Conservation (phyloP, 92 coral and sea anemone species). For the Diadumene lineata region DNA sequence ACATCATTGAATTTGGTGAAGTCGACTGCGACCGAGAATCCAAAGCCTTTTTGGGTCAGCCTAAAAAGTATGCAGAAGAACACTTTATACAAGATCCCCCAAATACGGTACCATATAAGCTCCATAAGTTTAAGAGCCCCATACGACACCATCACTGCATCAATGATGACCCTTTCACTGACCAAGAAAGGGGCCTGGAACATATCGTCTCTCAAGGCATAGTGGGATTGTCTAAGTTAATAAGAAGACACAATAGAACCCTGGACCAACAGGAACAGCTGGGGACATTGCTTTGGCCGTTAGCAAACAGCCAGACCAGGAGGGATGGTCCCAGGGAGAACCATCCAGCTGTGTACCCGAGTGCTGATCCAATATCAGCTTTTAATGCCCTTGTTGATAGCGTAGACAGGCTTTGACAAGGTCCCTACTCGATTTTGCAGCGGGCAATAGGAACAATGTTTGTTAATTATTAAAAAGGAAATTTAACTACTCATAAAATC, state of each 20-base stretch:
- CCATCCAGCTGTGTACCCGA: not conserved
- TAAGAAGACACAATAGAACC: not conserved
- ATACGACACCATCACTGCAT: conserved; percentile 3
- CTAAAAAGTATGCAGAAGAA: not conserved
- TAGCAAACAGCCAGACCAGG: not conserved
- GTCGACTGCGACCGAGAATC: not conserved
- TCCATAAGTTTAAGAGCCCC: not conserved
- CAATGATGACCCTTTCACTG: not conserved
- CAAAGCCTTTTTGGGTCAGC: not conserved
- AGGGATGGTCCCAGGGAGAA: not conserved
- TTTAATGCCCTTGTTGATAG: not conserved
- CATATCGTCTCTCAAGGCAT: conserved; percentile 5
- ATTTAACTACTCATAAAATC: too few relatives aligned
- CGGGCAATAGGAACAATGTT: too few relatives aligned
- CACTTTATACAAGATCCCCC: conserved; percentile 4
- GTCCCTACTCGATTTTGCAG: too few relatives aligned
- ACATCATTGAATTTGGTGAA: not conserved
- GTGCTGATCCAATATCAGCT: not conserved
- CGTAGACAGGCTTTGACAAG: not conserved
- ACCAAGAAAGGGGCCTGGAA: not conserved
- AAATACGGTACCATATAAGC: not conserved
- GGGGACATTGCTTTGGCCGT: not conserved
- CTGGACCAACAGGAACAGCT: not conserved
- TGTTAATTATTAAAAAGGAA: too few relatives aligned
- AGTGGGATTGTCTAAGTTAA: conserved; percentile 5